phyloP scores from a whole-genome alignment of 2,888 invertebrate genomes.

The Lagria hirta region DNA sequence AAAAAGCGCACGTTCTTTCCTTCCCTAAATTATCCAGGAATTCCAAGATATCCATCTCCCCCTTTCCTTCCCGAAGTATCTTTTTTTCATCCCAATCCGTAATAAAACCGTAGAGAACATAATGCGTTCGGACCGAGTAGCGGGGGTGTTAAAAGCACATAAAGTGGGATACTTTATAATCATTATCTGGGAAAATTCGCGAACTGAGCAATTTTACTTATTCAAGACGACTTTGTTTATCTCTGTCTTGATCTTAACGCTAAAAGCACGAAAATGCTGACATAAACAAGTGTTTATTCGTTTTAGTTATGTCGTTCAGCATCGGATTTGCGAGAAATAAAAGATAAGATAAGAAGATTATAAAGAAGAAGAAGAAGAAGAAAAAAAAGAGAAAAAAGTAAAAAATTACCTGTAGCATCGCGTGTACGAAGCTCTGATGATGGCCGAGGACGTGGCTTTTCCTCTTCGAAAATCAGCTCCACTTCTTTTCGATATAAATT shows the following conservation, averaged over 20 bases:
- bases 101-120: slow-evolving; percentile 41
- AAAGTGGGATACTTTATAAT: slow-evolving; percentile 48
- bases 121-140: slow-evolving; percentile 43
- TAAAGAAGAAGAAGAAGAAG: too few relatives aligned
- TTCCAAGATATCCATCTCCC: neutral
- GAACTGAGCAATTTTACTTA: slow-evolving; percentile 43
- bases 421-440: slow-evolving; percentile 74
- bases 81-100: slow-evolving; percentile 28
- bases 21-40: too few relatives aligned
- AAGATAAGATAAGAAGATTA: too few relatives aligned
- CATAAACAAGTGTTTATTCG: slow-evolving; percentile 36
- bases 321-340: too few relatives aligned
- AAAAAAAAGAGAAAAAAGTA: too few relatives aligned
- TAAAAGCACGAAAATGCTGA: slow-evolving; percentile 24
- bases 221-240: slow-evolving; percentile 33
- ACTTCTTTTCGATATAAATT: slow-evolving; percentile 66
- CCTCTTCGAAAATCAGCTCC: slow-evolving; percentile 69
- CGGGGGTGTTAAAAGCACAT: slow-evolving; percentile 45
- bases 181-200: slow-evolving; percentile 44
- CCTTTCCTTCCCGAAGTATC: neutral
- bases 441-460: slow-evolving; percentile 71
- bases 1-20: too few relatives aligned
- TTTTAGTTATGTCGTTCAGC: slow-evolving; percentile 33
- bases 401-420: slow-evolving; percentile 62
- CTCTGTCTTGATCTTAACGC: slow-evolving; percentile 35